Evolutionary conservation across 2,797 vertebrate species (phyloP), one percentile per base, ranked within the genome.

Genomic region (Gallinago stenura): DNA sequence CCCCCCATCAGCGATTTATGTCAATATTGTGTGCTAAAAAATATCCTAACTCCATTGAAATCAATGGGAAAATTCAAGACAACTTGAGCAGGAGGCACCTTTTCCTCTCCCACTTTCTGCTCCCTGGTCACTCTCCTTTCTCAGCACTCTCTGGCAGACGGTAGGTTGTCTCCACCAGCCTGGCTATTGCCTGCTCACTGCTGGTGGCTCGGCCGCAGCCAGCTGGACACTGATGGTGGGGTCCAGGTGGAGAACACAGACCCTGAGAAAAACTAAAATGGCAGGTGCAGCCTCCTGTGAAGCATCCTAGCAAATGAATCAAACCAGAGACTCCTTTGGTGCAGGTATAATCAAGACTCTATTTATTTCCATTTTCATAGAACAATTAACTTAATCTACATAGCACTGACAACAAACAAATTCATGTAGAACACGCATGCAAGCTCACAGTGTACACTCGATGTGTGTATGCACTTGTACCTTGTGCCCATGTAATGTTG

Each of bases 181-280:
- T 24, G 48, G 48, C 43, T 43, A 37, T 11, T 5, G 1, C 15
- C 1, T 0, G 1, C 57, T 81, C 10, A 3, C 7, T 0, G 1
- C 57, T 46, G 41, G 15, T 17, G 25, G 20, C 66, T 77, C 0
- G 0, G 72, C 28, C 10, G 12, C 61, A 79, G 20, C 65, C 8
- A 78, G 33, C 2, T 0, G 0, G 24, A 50, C 50, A 72, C 1
- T 5, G 46, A 73, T 15, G 22, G 30, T n/a, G n/a, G 8, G 25
- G n/a, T 25, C 21, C 7, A 9, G 9, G 21, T 31, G 19, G 16
- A 76, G 31, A 92, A 65, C n/a, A 83, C 9, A 82, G 35, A 54
- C 6, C 22, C 15, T 10, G 17, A 72, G 37, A 20, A 79, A 82
- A 90, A 33, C 0, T 43, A n/a, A 50, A 87, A 30, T 0, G 45